Evolutionary conservation across 2,113 vertebrate genomes (phyloP).

Genomic region (Sinocyclocheilus grahami): DNA sequence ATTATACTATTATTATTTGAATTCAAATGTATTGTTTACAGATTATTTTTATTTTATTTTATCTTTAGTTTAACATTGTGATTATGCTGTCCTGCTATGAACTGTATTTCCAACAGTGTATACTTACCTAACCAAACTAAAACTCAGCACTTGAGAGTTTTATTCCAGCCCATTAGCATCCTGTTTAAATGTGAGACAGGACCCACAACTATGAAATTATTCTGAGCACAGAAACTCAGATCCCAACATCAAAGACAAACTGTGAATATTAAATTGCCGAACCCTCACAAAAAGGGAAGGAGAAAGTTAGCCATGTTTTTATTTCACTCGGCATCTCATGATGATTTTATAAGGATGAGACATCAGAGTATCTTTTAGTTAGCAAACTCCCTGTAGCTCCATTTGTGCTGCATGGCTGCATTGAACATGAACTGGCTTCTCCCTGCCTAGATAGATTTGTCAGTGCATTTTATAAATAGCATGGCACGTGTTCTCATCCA

Average conservation of each 20-base stretch:
- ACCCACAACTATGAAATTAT: neutral
- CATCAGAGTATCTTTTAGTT: conserved; percentile 63
- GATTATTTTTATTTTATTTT: neutral
- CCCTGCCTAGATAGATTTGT: conserved; percentile 76
- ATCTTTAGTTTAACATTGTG: neutral
- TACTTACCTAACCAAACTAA: neutral
- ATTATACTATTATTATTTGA: neutral
- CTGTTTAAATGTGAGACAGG: neutral
- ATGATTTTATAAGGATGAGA: conserved; percentile 35
- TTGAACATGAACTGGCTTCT: conserved; percentile 70
- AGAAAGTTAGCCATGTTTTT: conserved; percentile 46
- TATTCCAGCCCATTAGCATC: neutral
- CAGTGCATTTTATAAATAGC: conserved; percentile 77
- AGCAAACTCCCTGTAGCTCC: conserved; percentile 67
- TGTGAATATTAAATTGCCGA: conserved; percentile 28
- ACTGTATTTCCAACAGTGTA: neutral
- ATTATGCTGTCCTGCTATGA: neutral
- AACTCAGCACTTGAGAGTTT: neutral
- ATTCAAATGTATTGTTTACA: neutral
- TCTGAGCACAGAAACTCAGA: neutral
- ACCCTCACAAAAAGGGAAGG: neutral
- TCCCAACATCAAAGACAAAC: conserved; percentile 43
- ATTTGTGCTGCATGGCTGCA: conserved; percentile 69
- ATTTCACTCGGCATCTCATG: conserved; percentile 55
- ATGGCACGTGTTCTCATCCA: conserved; percentile 67